Conservation (phyloP, 2,888 invertebrate species). For the Drosophila incognita region DNA sequence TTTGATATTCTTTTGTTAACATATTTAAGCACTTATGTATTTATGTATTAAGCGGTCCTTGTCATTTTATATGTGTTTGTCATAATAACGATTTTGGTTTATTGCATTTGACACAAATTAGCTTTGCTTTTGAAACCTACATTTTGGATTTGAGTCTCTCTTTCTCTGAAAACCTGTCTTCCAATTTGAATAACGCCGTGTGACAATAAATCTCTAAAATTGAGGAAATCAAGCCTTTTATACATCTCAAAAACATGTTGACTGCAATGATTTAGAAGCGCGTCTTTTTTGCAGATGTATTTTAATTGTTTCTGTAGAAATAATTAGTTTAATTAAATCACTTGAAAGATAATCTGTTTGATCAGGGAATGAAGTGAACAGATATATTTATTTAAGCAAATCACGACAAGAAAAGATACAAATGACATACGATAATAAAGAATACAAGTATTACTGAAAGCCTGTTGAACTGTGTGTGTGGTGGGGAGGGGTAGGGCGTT, state of each 20-base stretch:
- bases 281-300: constrained; percentile 7
- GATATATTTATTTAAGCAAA: constrained; percentile 18
- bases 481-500: not conserved
- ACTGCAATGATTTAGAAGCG: constrained; percentile 23
- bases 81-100: constrained; percentile 24
- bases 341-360: constrained; percentile 13
- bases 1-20: constrained; percentile 21
- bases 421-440: constrained; percentile 14
- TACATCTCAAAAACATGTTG: not conserved
- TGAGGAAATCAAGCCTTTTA: constrained; percentile 14
- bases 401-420: constrained; percentile 27
- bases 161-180: not conserved
- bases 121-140: constrained; percentile 8
- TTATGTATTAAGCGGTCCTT: constrained; percentile 18
- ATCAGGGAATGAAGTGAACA: constrained; percentile 7
- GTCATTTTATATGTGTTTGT: constrained; percentile 20
- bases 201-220: constrained; percentile 12
- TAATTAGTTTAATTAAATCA: constrained; percentile 40
- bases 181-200: constrained; percentile 15
- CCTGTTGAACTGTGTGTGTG: not conserved
- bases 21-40: constrained; percentile 21
- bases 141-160: not conserved
- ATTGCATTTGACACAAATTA: constrained; percentile 27
- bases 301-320: not conserved
- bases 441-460: not conserved